Evolutionary conservation across 2,797 vertebrate genomes (phyloP).

Genomic region (Peromyscus attwateri): DNA sequence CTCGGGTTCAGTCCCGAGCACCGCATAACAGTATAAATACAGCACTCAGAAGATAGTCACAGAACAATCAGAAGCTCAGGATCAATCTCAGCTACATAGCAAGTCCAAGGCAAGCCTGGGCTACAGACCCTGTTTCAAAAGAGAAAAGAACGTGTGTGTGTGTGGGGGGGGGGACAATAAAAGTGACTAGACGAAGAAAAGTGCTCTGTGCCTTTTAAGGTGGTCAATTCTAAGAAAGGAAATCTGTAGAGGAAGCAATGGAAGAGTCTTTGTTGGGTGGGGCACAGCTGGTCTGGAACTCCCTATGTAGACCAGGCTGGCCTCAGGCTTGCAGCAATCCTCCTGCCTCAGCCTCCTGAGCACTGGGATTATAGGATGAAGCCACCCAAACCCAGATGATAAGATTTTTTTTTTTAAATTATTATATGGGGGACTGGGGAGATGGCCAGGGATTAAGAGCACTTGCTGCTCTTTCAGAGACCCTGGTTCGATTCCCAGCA

Average conservation of each 20-base stretch:
- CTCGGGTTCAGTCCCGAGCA: background rate
- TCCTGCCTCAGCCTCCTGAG: background rate
- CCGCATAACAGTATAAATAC: too few relatives aligned
- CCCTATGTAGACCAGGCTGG: background rate
- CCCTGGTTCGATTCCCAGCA: background rate
- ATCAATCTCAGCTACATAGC: background rate
- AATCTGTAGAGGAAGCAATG: background rate
- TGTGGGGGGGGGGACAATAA: too few relatives aligned
- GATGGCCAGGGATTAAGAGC: too few relatives aligned
- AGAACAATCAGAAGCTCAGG: background rate
- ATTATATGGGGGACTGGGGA: background rate
- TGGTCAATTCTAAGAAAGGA: background rate
- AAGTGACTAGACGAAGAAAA: background rate
- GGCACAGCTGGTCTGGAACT: background rate
- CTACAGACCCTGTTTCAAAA: background rate
- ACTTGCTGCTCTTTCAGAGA: background rate
- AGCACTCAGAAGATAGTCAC: background rate
- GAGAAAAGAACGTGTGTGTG: too few relatives aligned
- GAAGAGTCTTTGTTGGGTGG: background rate
- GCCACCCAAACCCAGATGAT: too few relatives aligned
- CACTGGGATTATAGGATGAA: background rate
- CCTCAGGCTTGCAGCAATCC: background rate
- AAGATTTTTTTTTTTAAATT: background rate
- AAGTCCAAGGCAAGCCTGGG: background rate
- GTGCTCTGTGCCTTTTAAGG: background rate